phyloP scores from a whole-genome alignment of 2,113 vertebrate species.

The Abramis brama region DNA sequence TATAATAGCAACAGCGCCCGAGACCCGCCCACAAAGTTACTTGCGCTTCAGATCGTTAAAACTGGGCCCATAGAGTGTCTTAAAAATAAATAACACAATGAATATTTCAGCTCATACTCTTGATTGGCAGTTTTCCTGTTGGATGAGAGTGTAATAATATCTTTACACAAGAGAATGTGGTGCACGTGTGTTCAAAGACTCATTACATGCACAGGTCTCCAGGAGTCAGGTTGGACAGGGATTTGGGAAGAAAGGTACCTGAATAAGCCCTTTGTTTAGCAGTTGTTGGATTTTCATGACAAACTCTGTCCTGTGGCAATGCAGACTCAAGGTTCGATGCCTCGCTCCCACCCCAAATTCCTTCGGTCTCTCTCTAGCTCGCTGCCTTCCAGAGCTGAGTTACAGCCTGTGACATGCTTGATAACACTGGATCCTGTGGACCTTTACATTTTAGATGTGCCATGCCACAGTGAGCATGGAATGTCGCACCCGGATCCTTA shows the following conservation, averaged over 20 bases:
- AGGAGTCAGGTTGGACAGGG: not conserved
- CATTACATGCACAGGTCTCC: not conserved
- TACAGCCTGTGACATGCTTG: slow-evolving; percentile 7
- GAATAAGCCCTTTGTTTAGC: slow-evolving; percentile 72
- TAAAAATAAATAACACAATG: not conserved
- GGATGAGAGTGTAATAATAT: not conserved
- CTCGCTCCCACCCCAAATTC: slow-evolving; percentile 51
- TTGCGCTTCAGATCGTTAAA: too few species aligned
- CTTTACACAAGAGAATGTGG: not conserved
- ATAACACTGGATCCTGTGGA: slow-evolving; percentile 7
- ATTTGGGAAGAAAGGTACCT: slow-evolving; percentile 45
- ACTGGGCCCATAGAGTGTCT: too few species aligned
- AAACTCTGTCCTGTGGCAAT: slow-evolving; percentile 61
- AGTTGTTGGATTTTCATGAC: slow-evolving; percentile 71
- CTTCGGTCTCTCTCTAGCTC: slow-evolving; percentile 28
- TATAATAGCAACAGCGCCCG: too few species aligned
- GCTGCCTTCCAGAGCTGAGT: slow-evolving; percentile 4
- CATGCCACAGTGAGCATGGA: slow-evolving; percentile 36
- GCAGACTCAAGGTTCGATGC: slow-evolving; percentile 65
- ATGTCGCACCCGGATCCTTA: slow-evolving; percentile 21
- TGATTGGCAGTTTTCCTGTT: not conserved
- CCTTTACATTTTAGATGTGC: slow-evolving; percentile 32
- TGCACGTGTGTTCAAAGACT: not conserved
- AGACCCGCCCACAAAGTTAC: too few species aligned
- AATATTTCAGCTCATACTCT: not conserved